A percentile compares a stretch with the other conserved stretches of the same genome.
Evolutionary conservation across 2,113 vertebrate species (phyloP).

Genomic region (Pogonocichla stellata): DNA sequence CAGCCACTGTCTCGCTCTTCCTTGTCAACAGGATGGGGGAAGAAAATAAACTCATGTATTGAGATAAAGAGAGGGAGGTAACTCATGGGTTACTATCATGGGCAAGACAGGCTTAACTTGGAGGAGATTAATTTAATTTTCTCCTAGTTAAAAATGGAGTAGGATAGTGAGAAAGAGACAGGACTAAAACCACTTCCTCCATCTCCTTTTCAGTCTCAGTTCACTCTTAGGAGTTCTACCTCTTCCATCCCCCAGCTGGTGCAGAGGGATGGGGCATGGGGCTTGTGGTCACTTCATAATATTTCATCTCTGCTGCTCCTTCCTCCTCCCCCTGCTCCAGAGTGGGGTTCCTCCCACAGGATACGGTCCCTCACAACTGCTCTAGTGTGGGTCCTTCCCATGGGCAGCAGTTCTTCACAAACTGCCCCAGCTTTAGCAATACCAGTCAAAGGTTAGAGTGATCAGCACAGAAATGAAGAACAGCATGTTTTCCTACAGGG

Average conservation of each 20-base stretch:
- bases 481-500: not conserved
- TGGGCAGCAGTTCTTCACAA: not conserved
- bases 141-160: not conserved
- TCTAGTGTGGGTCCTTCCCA: not conserved
- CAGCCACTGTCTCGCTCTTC: fast-evolving
- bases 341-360: fast-evolving
- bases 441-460: not conserved
- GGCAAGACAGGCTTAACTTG: not conserved
- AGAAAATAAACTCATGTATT: not conserved
- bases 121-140: not conserved
- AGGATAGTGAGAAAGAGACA: not conserved
- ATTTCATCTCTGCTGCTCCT: fast-evolving
- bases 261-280: not conserved
- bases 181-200: not conserved
- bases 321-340: not conserved
- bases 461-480: not conserved
- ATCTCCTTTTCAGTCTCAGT: not conserved
- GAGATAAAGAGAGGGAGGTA: not conserved
- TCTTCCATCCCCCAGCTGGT: fast-evolving
- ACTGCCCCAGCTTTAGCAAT: not conserved
- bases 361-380: not conserved
- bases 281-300: fast-evolving
- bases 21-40: fast-evolving
- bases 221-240: too few species aligned
- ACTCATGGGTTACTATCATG: not conserved